Conservation (phyloP, 2,888 invertebrate species). For the Noctua janthina region DNA sequence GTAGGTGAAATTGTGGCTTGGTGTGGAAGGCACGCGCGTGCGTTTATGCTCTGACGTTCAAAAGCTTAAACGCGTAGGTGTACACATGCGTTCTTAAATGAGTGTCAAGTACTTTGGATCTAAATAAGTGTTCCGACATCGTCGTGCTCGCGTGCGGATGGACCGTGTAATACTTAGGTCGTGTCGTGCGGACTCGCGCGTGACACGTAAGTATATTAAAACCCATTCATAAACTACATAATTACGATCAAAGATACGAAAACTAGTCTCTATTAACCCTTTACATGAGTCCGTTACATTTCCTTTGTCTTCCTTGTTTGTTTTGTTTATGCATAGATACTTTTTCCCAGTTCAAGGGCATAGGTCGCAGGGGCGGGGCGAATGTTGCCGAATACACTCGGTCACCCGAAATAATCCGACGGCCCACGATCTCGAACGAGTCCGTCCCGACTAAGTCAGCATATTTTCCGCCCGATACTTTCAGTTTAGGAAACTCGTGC, state of each 20-base stretch:
- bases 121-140: conserved; percentile 22
- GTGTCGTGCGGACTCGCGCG: conserved; percentile 39
- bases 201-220: conserved; percentile 29
- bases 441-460: conserved; percentile 36
- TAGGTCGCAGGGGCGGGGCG: conserved; percentile 15
- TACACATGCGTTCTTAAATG: conserved; percentile 4
- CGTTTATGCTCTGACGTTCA: no score
- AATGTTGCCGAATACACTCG: conserved; percentile 18
- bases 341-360: conserved; percentile 53
- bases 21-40: no score
- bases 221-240: conserved; percentile 43
- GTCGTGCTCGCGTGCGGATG: conserved; percentile 48
- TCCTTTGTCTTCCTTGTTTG: conserved; percentile 39
- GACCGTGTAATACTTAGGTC: conserved; percentile 28
- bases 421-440: conserved; percentile 36
- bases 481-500: conserved; percentile 26
- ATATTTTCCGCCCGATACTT: conserved; percentile 49
- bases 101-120: conserved; percentile 6
- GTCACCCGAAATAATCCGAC: conserved; percentile 46
- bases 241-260: conserved; percentile 28
- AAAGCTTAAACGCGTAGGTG: no score
- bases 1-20: no score
- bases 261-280: conserved; percentile 3
- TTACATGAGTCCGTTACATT: not conserved
- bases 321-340: conserved; percentile 34